Percentiles rank a stretch among this genome's conserved stretches.
Conservation (phyloP, 2,888 invertebrate species). For the Leptarthrus brevirostris region DNA sequence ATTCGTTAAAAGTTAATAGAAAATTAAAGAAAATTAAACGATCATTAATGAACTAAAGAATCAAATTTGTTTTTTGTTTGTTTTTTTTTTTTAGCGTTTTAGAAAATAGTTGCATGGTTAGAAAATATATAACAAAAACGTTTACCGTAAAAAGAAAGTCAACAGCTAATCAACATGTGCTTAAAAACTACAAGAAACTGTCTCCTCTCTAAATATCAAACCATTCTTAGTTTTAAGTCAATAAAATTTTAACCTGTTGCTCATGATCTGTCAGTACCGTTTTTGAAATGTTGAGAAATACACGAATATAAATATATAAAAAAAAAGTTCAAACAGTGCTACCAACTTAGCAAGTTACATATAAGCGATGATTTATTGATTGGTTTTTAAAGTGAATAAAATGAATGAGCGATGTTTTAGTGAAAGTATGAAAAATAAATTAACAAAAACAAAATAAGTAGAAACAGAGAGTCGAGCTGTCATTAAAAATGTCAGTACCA, state of each 20-base stretch:
- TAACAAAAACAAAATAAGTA: conserved; percentile 27
- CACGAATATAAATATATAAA: conserved; percentile 33
- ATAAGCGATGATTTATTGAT: conserved; percentile 44
- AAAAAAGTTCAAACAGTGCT: conserved; percentile 38
- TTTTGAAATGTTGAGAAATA: conserved; percentile 36
- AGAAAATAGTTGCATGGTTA: conserved; percentile 40
- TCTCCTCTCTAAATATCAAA: conserved; percentile 42
- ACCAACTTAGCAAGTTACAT: conserved; percentile 47
- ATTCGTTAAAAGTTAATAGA: conserved; percentile 43
- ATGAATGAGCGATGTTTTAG: conserved; percentile 40
- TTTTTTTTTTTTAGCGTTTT: conserved; percentile 16
- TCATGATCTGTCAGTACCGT: conserved; percentile 27
- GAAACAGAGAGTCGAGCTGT: conserved; percentile 45
- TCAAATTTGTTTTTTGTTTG: background rate
- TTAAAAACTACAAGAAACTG: conserved; percentile 35
- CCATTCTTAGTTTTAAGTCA: conserved; percentile 39
- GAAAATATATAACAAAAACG: conserved; percentile 26
- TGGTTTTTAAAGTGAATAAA: conserved; percentile 29
- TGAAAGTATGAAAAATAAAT: conserved; percentile 18
- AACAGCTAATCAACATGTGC: conserved; percentile 43
- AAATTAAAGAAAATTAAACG: conserved; percentile 18
- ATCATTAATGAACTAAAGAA: conserved; percentile 26
- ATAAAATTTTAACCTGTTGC: background rate
- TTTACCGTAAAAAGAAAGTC: conserved; percentile 32
- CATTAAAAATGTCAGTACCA: conserved; percentile 31